Evolutionary conservation across 92 coral and sea anemone genomes (phyloP).

Genomic region (Zoanthus solanderi): DNA sequence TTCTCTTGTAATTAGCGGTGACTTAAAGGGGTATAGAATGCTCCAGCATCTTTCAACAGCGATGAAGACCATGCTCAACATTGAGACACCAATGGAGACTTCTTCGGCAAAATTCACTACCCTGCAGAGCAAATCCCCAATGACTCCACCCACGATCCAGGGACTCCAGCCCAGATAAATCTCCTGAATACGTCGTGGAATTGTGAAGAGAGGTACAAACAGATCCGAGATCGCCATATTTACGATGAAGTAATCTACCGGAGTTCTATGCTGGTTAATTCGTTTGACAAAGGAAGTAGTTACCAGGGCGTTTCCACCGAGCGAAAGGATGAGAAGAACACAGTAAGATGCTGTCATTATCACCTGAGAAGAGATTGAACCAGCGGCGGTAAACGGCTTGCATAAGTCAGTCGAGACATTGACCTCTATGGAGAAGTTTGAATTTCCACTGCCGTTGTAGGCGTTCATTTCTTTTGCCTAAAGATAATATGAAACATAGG

Average conservation of each 20-base stretch:
- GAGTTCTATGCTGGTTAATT: not conserved
- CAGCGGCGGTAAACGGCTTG: not conserved
- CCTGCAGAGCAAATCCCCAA: not conserved
- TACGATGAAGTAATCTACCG: constrained; percentile 7
- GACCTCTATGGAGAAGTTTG: not conserved
- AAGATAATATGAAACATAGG: not conserved
- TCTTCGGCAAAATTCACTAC: not conserved
- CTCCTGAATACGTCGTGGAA: constrained; percentile 7
- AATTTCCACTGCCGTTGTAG: not conserved
- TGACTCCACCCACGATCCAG: not conserved
- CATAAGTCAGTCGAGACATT: not conserved
- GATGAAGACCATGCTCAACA: constrained; percentile 3
- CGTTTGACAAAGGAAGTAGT: not conserved
- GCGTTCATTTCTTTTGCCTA: not conserved
- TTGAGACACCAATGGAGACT: not conserved
- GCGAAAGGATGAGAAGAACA: not conserved
- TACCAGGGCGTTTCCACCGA: not conserved
- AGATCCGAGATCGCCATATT: constrained; percentile 19
- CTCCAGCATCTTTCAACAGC: constrained; percentile 7
- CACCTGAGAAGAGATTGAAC: not conserved
- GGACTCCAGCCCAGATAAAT: constrained; percentile 4
- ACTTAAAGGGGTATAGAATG: not conserved
- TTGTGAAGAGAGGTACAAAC: not conserved
- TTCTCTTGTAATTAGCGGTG: not conserved
- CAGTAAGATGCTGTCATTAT: not conserved